Percentiles rank a stretch among this genome's conserved stretches.
Evolutionary conservation across 2,888 invertebrate species (phyloP).

Genomic region (Leucania comma): DNA sequence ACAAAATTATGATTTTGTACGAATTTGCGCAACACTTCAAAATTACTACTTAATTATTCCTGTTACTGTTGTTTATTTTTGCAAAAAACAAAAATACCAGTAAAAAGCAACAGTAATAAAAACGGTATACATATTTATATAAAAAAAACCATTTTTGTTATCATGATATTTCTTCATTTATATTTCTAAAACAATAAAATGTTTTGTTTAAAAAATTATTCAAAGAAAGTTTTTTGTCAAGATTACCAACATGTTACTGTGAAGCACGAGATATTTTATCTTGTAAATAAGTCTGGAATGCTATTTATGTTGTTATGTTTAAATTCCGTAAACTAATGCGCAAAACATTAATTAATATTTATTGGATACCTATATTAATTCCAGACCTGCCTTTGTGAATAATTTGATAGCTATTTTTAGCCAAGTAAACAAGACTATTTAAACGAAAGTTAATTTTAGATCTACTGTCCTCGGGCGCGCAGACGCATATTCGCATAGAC

Average conservation of each 20-base stretch:
- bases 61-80: too few relatives aligned
- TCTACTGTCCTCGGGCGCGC: too few relatives aligned
- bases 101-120: too few relatives aligned
- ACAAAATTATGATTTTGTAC: constrained; percentile 13
- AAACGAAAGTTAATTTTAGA: background rate
- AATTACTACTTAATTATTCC: too few relatives aligned
- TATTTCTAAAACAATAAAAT: too few relatives aligned
- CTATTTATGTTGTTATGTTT: constrained; percentile 28
- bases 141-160: too few relatives aligned
- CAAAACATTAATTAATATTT: constrained; percentile 23
- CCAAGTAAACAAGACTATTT: constrained; percentile 13
- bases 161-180: too few relatives aligned
- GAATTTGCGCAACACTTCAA: constrained; percentile 16
- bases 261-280: constrained; percentile 7
- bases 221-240: background rate
- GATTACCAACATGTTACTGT: constrained; percentile 5
- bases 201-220: too few relatives aligned
- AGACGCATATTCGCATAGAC: too few relatives aligned
- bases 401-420: constrained; percentile 13
- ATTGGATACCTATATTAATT: constrained; percentile 37
- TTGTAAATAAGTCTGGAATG: constrained; percentile 15
- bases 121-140: too few relatives aligned
- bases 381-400: constrained; percentile 7
- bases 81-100: too few relatives aligned
- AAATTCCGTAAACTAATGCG: constrained; percentile 29